Evolutionary conservation across 2,797 vertebrate genomes (phyloP), one percentile per base, ranked within the genome.

Genomic region (Leptodactylus fallax): DNA sequence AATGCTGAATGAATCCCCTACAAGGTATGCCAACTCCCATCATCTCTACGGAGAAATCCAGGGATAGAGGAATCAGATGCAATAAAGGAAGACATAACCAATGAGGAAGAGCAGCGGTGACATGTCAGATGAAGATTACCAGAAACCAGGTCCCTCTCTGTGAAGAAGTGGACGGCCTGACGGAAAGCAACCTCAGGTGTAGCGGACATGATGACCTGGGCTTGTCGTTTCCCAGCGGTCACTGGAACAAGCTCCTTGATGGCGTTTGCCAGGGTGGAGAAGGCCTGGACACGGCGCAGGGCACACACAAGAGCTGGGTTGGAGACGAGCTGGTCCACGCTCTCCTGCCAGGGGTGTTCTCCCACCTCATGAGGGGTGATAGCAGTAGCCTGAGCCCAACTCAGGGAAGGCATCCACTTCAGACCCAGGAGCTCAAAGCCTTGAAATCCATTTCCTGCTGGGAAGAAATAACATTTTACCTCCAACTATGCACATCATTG

Each of bases 311-410:
- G 92, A 11, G 92, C 94, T 0, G 94, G 93, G 56, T 77, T 91
- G 17, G 91, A 93, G 86, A 77, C 92, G 21, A 96, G 92, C 0
- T 3, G 53, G 0, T 84, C 83, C 47, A 95, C 86, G 88, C 94
- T 95, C 7, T 80, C 79, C 13, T 36, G 88, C 92, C 93, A 94
- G 0, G 1, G 82, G 36, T 21, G 12, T 47, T 95, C 95, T 3
- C 94, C 95, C 61, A 93, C 94, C 91, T 96, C 95, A 27, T 94
- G 95, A 0, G 94, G 95, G 85, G 93, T 96, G 16, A 95, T 81
- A 60, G 94, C 95, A 81, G 88, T 93, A 74, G 95, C 95, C 90
- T 96, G 95, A 0, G 58, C 7, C 84, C 23, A 61, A 74, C 92
- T 94, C 53, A 96, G 91, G 3, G 3, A 53, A 3, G 94, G 94